Conservation (phyloP, 2,113 vertebrate species). For the human (Homo sapiens) region DNA sequence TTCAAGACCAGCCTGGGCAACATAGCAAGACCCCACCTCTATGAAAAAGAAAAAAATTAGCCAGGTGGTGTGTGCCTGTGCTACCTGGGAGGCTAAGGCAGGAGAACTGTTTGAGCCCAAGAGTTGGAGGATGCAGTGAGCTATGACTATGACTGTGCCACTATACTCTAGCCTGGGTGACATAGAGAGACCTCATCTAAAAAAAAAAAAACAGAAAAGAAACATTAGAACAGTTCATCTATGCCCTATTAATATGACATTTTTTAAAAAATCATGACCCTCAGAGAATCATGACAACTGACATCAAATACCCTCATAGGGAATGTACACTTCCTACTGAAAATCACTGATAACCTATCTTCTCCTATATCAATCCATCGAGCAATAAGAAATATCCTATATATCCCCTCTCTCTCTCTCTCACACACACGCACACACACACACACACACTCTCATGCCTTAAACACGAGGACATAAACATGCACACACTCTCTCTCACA, state of each 20-base stretch:
- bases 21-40: too few relatives aligned
- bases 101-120: too few relatives aligned
- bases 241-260: background rate
- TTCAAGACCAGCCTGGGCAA: too few relatives aligned
- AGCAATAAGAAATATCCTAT: background rate
- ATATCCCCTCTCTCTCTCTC: background rate
- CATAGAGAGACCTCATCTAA: too few relatives aligned
- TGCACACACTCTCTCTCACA: background rate
- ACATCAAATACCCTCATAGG: background rate
- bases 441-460: background rate
- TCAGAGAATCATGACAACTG: background rate
- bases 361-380: background rate
- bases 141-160: too few relatives aligned
- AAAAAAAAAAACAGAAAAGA: background rate
- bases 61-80: too few relatives aligned
- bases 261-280: background rate
- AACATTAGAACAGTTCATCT: background rate
- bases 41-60: too few relatives aligned
- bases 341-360: background rate
- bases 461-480: background rate
- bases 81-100: too few relatives aligned
- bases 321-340: background rate
- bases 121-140: too few relatives aligned
- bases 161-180: too few relatives aligned
- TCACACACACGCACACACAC: background rate